phyloP scores from a whole-genome alignment of 2,113 vertebrate species.

The Larimichthys crocea region DNA sequence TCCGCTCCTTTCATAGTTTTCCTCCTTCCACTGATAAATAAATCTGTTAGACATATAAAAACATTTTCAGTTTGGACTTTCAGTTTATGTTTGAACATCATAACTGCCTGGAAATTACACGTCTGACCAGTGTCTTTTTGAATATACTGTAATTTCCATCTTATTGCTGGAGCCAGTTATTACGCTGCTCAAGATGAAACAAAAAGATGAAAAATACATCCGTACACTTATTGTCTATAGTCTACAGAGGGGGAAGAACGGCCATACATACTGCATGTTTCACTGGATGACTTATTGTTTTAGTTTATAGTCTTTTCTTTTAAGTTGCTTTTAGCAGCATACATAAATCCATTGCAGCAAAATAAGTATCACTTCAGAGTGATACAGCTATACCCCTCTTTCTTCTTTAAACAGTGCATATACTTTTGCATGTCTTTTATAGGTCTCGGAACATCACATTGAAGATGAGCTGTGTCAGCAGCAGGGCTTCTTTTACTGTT shows the following conservation, averaged over 20 bases:
- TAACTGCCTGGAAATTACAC: conserved; percentile 17
- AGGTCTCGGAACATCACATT: conserved; percentile 33
- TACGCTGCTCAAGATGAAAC: conserved; percentile 43
- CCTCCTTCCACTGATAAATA: not conserved
- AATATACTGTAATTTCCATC: conserved; percentile 28
- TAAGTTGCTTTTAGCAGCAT: conserved; percentile 34
- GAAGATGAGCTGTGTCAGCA: conserved; percentile 35
- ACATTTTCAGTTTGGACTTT: not conserved
- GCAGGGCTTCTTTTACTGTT: conserved; percentile 3
- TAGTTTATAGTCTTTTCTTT: conserved; percentile 35
- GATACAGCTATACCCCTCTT: conserved; percentile 9
- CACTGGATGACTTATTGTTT: conserved; percentile 35
- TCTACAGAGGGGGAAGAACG: conserved; percentile 1
- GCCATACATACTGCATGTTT: conserved; percentile 1
- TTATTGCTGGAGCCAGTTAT: conserved; percentile 23
- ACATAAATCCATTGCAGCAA: conserved; percentile 44
- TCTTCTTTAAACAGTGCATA: conserved; percentile 28
- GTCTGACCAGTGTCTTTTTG: conserved; percentile 21
- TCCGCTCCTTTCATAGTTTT: not conserved
- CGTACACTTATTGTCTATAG: conserved; percentile 23
- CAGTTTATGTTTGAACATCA: conserved; percentile 33
- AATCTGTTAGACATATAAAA: conserved; percentile 19
- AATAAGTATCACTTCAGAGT: conserved; percentile 37
- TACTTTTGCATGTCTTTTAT: conserved; percentile 31
- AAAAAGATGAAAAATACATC: conserved; percentile 42